phyloP scores from a whole-genome alignment of 2,888 invertebrate genomes.

The Scrobipalpa atriplicella region DNA sequence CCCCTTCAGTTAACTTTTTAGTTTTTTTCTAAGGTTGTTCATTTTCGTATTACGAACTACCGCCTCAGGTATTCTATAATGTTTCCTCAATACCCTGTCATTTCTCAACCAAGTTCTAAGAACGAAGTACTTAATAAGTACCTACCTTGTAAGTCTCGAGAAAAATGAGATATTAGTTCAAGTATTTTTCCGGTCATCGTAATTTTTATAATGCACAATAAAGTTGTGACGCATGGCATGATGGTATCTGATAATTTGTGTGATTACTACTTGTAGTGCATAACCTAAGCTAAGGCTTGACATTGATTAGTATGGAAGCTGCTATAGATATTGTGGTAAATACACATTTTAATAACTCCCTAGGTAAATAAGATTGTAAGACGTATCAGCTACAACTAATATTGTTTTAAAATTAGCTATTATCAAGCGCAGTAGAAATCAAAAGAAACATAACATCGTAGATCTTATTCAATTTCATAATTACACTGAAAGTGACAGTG shows the following conservation, averaged over 20 bases:
- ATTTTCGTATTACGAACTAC: too few species aligned
- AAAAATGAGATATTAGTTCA: slow-evolving; percentile 7
- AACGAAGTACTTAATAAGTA: background rate
- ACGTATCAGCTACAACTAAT: too few species aligned
- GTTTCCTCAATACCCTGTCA: background rate
- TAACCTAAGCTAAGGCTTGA: background rate
- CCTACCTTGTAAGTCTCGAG: background rate
- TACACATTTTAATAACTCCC: too few species aligned
- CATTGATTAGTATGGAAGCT: background rate
- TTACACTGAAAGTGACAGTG: too few species aligned
- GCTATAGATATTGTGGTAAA: background rate
- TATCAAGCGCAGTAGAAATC: too few species aligned
- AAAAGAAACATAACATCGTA: too few species aligned
- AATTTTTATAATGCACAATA: slow-evolving; percentile 24
- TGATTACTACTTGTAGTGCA: background rate
- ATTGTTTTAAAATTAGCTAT: too few species aligned
- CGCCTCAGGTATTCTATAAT: too few species aligned
- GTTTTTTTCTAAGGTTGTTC: too few species aligned
- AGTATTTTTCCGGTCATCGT: slow-evolving; percentile 24
- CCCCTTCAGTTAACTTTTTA: too few species aligned
- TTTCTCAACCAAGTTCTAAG: slow-evolving; percentile 13
- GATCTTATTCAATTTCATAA: too few species aligned
- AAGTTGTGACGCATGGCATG: slow-evolving; percentile 21
- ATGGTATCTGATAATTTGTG: slow-evolving; percentile 23
- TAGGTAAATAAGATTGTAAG: too few species aligned